phyloP scores from a whole-genome alignment of 1,140 invertebrate genomes.

The Ditylenchus dipsaci region DNA sequence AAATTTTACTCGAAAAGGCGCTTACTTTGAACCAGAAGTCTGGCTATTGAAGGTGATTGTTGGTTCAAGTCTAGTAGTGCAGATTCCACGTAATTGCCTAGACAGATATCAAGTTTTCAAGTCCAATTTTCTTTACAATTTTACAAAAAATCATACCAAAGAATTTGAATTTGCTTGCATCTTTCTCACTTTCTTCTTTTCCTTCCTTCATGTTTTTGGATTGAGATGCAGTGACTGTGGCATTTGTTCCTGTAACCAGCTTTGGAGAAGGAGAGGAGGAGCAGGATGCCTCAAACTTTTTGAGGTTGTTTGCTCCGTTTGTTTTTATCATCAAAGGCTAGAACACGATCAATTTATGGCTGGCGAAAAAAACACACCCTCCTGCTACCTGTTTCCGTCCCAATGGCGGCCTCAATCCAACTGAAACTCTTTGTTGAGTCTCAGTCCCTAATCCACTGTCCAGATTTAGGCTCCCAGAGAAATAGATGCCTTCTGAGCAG shows the following conservation, averaged over 20 bases:
- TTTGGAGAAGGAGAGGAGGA: too few relatives aligned
- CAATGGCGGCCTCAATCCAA: too few relatives aligned
- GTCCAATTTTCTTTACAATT: neutral
- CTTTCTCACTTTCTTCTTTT: neutral
- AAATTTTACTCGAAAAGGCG: too few relatives aligned
- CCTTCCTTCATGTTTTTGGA: neutral
- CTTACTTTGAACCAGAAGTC: neutral
- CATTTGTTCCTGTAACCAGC: too few relatives aligned
- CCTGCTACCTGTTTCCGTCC: too few relatives aligned
- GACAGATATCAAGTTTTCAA: neutral
- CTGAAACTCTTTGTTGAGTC: too few relatives aligned
- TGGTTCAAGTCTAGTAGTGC: constrained; percentile 4
- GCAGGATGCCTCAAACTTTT: neutral
- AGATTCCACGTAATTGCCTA: constrained; percentile 8
- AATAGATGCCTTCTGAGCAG: too few relatives aligned
- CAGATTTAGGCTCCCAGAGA: too few relatives aligned
- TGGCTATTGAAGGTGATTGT: neutral
- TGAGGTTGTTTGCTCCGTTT: neutral
- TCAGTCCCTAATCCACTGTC: too few relatives aligned
- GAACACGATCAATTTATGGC: too few relatives aligned
- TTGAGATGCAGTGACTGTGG: neutral
- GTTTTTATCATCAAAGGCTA: neutral
- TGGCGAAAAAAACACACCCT: too few relatives aligned
- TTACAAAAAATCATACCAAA: neutral
- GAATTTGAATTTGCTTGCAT: neutral